Evolutionary conservation across 2,113 vertebrate genomes (phyloP).

Genomic region (Dromaius novaehollandiae): DNA sequence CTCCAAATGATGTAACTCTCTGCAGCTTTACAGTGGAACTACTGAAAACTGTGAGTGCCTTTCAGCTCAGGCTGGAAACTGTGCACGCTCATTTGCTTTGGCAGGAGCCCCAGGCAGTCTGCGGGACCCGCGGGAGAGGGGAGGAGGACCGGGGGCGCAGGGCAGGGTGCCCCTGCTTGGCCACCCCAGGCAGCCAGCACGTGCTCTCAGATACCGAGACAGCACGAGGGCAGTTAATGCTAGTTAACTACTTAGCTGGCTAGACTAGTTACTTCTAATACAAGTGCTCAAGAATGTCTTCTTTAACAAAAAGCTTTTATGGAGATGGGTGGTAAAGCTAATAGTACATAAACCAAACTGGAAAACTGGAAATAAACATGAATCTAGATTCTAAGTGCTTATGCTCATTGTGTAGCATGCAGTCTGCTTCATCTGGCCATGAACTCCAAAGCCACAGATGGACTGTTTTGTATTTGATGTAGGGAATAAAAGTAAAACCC

Average conservation of each 20-base stretch:
- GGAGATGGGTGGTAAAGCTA: background rate
- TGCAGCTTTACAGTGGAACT: background rate
- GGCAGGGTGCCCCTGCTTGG: background rate
- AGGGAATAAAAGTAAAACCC: background rate
- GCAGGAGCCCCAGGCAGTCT: background rate
- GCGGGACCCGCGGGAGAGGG: background rate
- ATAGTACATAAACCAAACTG: background rate
- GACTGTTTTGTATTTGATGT: background rate
- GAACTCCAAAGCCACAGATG: background rate
- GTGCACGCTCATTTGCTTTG: background rate
- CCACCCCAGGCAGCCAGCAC: background rate
- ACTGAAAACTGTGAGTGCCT: background rate
- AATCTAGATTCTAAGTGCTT: fast-evolving
- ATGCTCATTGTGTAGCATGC: background rate
- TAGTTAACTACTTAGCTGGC: background rate
- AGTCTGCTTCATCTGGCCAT: background rate
- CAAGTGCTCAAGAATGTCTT: background rate
- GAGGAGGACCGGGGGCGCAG: background rate
- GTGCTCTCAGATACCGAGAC: background rate
- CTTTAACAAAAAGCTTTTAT: background rate
- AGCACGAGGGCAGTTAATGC: background rate
- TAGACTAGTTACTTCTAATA: background rate
- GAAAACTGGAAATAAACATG: background rate
- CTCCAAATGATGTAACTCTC: background rate
- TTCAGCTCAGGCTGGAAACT: background rate